Percentiles rank a stretch among this genome's conserved stretches.
Evolutionary conservation across 1,140 invertebrate genomes (phyloP).

Genomic region (Melitaea cinxia): DNA sequence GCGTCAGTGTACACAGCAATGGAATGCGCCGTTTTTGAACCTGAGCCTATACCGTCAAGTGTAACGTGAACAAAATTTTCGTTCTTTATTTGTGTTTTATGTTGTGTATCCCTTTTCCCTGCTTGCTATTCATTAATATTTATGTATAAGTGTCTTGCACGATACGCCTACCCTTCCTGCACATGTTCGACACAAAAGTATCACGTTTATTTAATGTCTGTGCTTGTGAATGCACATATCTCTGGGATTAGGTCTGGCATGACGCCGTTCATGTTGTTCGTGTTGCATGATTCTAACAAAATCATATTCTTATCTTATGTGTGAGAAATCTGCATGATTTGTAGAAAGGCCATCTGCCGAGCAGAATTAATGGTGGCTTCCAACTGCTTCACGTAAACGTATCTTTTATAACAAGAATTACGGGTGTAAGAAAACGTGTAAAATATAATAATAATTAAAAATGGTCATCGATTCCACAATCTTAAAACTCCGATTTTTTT

Average conservation of each 20-base stretch:
- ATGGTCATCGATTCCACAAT: conserved; percentile 10
- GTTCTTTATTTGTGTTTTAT: conserved; percentile 64
- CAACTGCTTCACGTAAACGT: conserved; percentile 59
- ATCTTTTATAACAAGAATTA: conserved; percentile 21
- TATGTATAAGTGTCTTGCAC: conserved; percentile 74
- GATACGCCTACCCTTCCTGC: conserved; percentile 74
- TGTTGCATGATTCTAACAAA: conserved; percentile 75
- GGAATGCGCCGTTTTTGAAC: conserved; percentile 68
- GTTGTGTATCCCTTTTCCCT: conserved; percentile 70
- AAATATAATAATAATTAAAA: conserved; percentile 1
- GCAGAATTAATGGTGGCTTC: conserved; percentile 64
- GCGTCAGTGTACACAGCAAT: conserved; percentile 70
- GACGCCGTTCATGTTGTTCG: conserved; percentile 76
- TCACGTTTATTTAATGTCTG: conserved; percentile 64
- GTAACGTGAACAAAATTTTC: conserved; percentile 60
- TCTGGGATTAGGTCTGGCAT: conserved; percentile 66
- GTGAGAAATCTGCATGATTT: conserved; percentile 74
- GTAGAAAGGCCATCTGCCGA: conserved; percentile 72
- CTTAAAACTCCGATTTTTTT: background rate
- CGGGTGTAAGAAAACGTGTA: conserved; percentile 14
- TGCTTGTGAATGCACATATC: conserved; percentile 75
- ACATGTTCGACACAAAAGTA: conserved; percentile 69
- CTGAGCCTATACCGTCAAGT: conserved; percentile 68
- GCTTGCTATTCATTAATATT: conserved; percentile 77
- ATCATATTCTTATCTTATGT: conserved; percentile 62